Percentiles rank a stretch among this genome's conserved stretches.
phyloP scores from a whole-genome alignment of 2,888 invertebrate genomes.

The Tupiocoris notatus region DNA sequence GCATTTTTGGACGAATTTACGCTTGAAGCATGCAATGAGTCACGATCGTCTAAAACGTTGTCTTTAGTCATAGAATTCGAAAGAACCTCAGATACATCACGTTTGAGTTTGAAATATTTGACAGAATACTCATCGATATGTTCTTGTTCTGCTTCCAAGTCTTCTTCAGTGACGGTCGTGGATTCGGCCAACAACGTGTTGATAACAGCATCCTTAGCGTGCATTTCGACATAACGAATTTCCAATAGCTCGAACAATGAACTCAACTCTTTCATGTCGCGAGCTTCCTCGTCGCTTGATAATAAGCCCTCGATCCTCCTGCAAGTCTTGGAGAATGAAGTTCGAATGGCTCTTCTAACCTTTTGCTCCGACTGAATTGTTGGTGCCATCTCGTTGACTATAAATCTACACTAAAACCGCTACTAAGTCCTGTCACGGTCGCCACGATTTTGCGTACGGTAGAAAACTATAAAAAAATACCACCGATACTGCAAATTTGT shows the following conservation, averaged over 20 bases:
- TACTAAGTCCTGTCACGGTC: too few relatives aligned
- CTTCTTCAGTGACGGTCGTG: neutral
- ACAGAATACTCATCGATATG: neutral
- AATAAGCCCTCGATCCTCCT: neutral
- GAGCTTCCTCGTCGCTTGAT: neutral
- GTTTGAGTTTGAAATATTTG: neutral
- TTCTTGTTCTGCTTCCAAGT: neutral
- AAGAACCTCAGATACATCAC: neutral
- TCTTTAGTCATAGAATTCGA: neutral
- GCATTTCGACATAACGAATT: neutral
- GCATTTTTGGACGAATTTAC: neutral
- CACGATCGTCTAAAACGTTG: neutral
- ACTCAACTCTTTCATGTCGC: neutral
- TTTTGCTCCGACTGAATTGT: neutral
- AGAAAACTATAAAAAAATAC: too few relatives aligned
- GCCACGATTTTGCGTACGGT: too few relatives aligned
- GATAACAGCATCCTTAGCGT: neutral
- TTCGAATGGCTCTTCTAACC: neutral
- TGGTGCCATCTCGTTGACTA: too few relatives aligned
- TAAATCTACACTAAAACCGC: too few relatives aligned
- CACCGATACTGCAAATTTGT: too few relatives aligned
- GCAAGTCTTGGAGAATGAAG: neutral
- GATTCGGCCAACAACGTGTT: neutral
- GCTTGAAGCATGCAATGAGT: too few relatives aligned
- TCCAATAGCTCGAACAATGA: neutral